Percentiles rank a stretch among this genome's conserved stretches.
Evolutionary conservation across 2,888 invertebrate species (phyloP).

Genomic region (Synanthedon tipuliformis): DNA sequence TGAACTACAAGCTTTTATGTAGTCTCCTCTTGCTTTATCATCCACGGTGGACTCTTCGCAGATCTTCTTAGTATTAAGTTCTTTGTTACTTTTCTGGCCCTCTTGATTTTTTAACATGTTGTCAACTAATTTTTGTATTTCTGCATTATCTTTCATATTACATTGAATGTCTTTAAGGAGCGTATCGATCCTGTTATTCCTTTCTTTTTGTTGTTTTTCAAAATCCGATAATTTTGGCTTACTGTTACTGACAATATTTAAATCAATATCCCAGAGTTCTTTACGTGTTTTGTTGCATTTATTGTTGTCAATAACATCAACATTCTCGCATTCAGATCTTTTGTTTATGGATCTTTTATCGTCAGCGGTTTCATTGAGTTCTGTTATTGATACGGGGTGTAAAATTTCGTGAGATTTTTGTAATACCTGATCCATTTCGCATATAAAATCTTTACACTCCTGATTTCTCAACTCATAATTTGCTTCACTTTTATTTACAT

Average conservation of each 20-base stretch:
- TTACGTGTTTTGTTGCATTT: slow-evolving; percentile 14
- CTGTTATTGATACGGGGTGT: slow-evolving; percentile 23
- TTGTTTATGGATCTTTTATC: slow-evolving; percentile 6
- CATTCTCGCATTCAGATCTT: slow-evolving; percentile 5
- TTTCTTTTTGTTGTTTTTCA: slow-evolving; percentile 30
- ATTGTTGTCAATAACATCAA: slow-evolving; percentile 4
- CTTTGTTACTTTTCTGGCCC: slow-evolving; percentile 20
- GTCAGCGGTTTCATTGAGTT: background rate
- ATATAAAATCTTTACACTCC: slow-evolving; percentile 50
- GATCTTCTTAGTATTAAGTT: slow-evolving; percentile 15
- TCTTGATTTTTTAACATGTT: slow-evolving; percentile 46
- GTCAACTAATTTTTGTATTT: slow-evolving; percentile 48
- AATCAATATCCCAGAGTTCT: slow-evolving; percentile 39
- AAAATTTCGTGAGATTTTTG: slow-evolving; percentile 45
- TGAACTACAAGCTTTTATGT: slow-evolving; percentile 9
- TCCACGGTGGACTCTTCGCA: slow-evolving; percentile 21
- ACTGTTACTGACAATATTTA: slow-evolving; percentile 18
- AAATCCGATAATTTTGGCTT: slow-evolving; percentile 25
- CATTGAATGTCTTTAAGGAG: slow-evolving; percentile 52
- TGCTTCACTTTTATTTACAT: slow-evolving; percentile 42
- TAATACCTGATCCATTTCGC: slow-evolving; percentile 52
- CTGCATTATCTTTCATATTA: slow-evolving; percentile 58
- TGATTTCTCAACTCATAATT: slow-evolving; percentile 42
- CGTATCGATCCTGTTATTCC: slow-evolving; percentile 40
- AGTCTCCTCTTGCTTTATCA: slow-evolving; percentile 40